These are phyloP conservation scores for Hafferia zeledoni DNA, from an alignment of 2,797 vertebrate species.

Conservation along the genomic window DNA sequence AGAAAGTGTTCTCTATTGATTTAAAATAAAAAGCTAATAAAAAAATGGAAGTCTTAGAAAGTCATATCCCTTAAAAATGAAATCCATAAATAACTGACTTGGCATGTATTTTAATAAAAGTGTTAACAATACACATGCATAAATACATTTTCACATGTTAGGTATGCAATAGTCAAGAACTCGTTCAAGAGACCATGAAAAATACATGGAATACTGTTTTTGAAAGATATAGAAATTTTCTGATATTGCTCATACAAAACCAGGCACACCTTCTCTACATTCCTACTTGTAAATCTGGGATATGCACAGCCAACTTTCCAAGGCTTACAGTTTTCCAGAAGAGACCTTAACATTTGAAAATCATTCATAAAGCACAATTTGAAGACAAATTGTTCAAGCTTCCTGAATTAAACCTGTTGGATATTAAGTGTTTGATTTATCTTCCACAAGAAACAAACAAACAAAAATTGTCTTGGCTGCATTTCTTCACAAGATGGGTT, in stretches of 20 bases:
- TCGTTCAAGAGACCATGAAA: neutral
- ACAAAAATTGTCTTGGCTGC: neutral
- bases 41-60: neutral
- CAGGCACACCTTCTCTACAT: neutral
- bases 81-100: neutral
- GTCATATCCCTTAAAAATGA: neutral
- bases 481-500: fast-evolving
- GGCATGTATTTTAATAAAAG: neutral
- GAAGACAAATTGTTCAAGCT: neutral
- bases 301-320: neutral
- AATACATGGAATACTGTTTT: neutral
- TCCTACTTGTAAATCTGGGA: neutral
- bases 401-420: neutral
- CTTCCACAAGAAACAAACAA: neutral
- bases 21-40: neutral
- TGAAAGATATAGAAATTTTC: neutral
- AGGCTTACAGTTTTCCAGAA: neutral
- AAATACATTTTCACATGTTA: neutral
- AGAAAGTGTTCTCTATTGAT: neutral
- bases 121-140: neutral
- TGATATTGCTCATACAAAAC: neutral
- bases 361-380: neutral
- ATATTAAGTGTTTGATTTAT: neutral
- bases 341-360: neutral
- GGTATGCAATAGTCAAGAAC: neutral